Percentiles rank a stretch among this genome's conserved stretches.
Conservation (phyloP, 2,113 vertebrate species). For the Callaeas wilsoni region DNA sequence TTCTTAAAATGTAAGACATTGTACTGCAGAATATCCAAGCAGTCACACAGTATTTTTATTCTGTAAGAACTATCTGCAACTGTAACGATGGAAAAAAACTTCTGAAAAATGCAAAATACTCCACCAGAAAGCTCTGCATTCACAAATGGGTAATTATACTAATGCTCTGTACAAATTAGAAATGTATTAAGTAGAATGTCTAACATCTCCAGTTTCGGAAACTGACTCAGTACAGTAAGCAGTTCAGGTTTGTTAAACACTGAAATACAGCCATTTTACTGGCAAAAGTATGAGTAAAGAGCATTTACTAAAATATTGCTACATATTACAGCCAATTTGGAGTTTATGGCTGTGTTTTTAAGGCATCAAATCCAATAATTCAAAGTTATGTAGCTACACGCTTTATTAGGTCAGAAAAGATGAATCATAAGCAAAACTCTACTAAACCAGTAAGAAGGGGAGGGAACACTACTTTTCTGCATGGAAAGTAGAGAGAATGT, state of each 20-base stretch:
- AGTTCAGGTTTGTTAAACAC: background rate
- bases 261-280: background rate
- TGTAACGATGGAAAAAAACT: background rate
- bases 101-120: background rate
- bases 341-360: background rate
- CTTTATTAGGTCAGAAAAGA: background rate
- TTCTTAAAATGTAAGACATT: background rate
- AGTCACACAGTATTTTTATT: background rate
- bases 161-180: background rate
- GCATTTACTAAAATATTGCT: background rate
- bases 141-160: background rate
- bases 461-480: background rate
- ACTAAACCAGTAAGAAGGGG: background rate
- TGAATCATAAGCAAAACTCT: background rate
- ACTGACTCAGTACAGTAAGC: background rate
- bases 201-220: background rate
- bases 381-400: background rate
- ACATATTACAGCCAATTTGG: background rate
- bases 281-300: background rate
- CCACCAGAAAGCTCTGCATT: background rate
- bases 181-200: background rate
- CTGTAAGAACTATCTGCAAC: background rate
- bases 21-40: background rate
- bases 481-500: background rate
- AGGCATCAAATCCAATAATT: background rate